phyloP scores from a whole-genome alignment of 2,888 invertebrate genomes.

The Pachliopta kotzebuea region DNA sequence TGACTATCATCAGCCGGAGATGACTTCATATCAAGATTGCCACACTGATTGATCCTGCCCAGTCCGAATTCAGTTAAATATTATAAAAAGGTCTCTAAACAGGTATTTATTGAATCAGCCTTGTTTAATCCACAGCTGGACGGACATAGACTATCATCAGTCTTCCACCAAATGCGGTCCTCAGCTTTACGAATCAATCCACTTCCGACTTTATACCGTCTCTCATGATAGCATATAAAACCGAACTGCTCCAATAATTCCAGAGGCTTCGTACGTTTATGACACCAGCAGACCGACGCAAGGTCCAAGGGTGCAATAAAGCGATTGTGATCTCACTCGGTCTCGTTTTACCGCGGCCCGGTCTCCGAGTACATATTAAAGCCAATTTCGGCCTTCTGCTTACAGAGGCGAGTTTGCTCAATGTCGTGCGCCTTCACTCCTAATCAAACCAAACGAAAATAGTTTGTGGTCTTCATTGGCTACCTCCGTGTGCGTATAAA shows the following conservation, averaged over 20 bases:
- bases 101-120: too few species aligned
- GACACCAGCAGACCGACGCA: slow-evolving; percentile 12
- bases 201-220: too few species aligned
- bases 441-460: slow-evolving; percentile 10
- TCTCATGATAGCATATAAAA: too few species aligned
- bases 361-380: slow-evolving; percentile 15
- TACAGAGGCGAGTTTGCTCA: slow-evolving; percentile 9
- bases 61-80: too few species aligned
- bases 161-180: too few species aligned
- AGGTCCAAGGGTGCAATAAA: slow-evolving; percentile 13
- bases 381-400: slow-evolving; percentile 16
- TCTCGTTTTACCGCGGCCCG: not conserved
- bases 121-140: too few species aligned
- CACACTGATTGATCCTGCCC: too few species aligned
- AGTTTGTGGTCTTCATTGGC: slow-evolving; percentile 4
- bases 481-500: not conserved
- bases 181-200: too few species aligned
- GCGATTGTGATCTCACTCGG: slow-evolving; percentile 18
- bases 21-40: too few species aligned
- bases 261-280: not conserved
- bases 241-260: slow-evolving; percentile 4
- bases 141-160: too few species aligned
- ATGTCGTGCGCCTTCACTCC: slow-evolving; percentile 18
- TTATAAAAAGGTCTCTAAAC: too few species aligned
- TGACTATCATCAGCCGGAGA: too few species aligned